Evolutionary conservation across 2,113 vertebrate genomes (phyloP), one percentile per base, ranked within the genome.

Genomic region (Cervus canadensis): DNA sequence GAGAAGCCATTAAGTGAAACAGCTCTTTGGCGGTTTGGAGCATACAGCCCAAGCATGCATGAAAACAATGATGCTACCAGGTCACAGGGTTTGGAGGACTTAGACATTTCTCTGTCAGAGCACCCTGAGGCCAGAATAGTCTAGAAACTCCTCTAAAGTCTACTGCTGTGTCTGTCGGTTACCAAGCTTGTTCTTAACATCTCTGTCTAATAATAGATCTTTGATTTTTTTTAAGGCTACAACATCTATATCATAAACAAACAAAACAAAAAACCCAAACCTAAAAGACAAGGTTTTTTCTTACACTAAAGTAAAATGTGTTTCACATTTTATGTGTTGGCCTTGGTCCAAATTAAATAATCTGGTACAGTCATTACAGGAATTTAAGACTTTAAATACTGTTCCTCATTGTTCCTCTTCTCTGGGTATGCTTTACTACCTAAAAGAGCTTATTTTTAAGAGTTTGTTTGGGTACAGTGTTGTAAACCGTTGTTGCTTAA

Each of bases 281-380:
- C 64, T 84, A 76, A 94, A 93, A 96, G 89, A 64, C 14, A 98
- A 93, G 45, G 94, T 19, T 91, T 92, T 98, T 96, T 85, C 94
- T 98, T 97, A 95, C 13, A 96, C 15, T 88, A 89, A 97, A 98
- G 90, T 93, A 98, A 98, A 98, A 98, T 94, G 95, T 97, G 95
- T 98, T 98, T 94, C 71, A 71, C 54, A 96, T 98, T 97, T 95
- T 97, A 96, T 96, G 28, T 95, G 54, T 86, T 98, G 98, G 97
- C 88, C 33, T 59, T 96, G 45, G 57, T 98, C 98, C 98, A 98
- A 97, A 97, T 97, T 98, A 98, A 98, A 98, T 99, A 98, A 98
- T 98, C 98, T 99, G 98, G 87, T 98, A 94, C 97, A 97, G 84
- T 97, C 95, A 8, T 99, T 98, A 95, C 78, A 91, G 79, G 74